Evolutionary conservation across 1,140 invertebrate species (phyloP).

Genomic region (Pseudomyrmex cubaensis): DNA sequence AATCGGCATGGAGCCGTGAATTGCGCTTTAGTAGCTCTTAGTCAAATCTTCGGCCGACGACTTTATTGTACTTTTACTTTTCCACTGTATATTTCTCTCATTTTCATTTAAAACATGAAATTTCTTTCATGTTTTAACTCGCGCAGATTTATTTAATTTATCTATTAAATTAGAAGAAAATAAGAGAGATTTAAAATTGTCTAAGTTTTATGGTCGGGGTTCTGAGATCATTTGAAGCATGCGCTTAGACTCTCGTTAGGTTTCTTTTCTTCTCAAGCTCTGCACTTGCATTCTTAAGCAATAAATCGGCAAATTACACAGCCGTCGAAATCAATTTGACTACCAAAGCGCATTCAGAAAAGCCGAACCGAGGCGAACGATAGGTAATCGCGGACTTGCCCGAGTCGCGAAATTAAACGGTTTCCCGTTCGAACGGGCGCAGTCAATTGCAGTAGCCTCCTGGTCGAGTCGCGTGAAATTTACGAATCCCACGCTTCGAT

Average conservation of each 20-base stretch:
- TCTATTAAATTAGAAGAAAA: too few relatives aligned
- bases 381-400: neutral
- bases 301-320: constrained; percentile 1
- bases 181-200: neutral
- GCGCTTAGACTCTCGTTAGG: neutral
- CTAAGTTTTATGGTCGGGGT: neutral
- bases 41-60: constrained; percentile 15
- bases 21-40: constrained; percentile 13
- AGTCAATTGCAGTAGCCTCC: neutral
- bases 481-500: constrained; percentile 13
- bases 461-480: constrained; percentile 8
- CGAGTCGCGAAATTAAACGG: constrained; percentile 1
- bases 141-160: neutral
- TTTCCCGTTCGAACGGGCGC: constrained; percentile 1
- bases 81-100: neutral
- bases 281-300: too few relatives aligned
- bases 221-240: too few relatives aligned
- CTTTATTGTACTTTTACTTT: neutral
- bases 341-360: constrained; percentile 13
- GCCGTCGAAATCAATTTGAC: neutral
- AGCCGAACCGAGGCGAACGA: neutral
- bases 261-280: too few relatives aligned
- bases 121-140: too few relatives aligned
- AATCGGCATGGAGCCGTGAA: constrained; percentile 19
- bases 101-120: too few relatives aligned